Percentiles rank a stretch among this genome's conserved stretches.
These are phyloP conservation scores for Himalopsyche kuldschensis DNA, from an alignment of 2,888 invertebrate species.

Conservation along the genomic window DNA sequence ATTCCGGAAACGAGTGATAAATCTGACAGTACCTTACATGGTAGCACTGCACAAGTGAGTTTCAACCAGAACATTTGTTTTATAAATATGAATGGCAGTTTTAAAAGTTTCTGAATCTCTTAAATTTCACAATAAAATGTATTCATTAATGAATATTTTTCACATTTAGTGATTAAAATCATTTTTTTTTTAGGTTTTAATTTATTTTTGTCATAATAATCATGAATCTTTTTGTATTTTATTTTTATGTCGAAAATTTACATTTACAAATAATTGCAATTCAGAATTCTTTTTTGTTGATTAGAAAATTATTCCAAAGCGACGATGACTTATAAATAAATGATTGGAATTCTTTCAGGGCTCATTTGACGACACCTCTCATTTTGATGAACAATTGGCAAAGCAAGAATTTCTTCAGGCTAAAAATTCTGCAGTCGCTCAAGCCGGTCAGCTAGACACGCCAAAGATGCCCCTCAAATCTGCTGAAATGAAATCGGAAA, in stretches of 20 bases:
- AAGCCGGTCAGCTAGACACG: conserved; percentile 39
- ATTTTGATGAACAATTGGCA: conserved; percentile 60
- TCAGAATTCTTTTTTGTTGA: neutral
- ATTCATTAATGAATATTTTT: too few species aligned
- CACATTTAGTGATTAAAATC: too few species aligned
- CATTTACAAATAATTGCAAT: neutral
- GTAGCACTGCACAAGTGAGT: conserved; percentile 67
- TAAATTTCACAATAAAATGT: too few species aligned
- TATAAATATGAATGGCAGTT: too few species aligned
- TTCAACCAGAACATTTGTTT: neutral
- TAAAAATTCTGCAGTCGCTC: conserved; percentile 11
- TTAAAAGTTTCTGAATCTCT: too few species aligned
- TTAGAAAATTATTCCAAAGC: neutral
- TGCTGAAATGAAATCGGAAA: conserved; percentile 39
- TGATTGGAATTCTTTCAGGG: conserved; percentile 51
- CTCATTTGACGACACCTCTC: conserved; percentile 68
- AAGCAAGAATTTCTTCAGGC: conserved; percentile 47
- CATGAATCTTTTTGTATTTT: neutral
- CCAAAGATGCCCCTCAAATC: conserved; percentile 40
- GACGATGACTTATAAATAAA: neutral
- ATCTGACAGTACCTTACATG: conserved; percentile 82
- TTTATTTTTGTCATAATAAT: neutral
- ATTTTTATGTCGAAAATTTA: neutral
- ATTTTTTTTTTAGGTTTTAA: conserved; percentile 22
- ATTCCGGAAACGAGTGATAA: conserved; percentile 86